phyloP scores from a whole-genome alignment of 2,113 vertebrate species.

The Thymallus thymallus region DNA sequence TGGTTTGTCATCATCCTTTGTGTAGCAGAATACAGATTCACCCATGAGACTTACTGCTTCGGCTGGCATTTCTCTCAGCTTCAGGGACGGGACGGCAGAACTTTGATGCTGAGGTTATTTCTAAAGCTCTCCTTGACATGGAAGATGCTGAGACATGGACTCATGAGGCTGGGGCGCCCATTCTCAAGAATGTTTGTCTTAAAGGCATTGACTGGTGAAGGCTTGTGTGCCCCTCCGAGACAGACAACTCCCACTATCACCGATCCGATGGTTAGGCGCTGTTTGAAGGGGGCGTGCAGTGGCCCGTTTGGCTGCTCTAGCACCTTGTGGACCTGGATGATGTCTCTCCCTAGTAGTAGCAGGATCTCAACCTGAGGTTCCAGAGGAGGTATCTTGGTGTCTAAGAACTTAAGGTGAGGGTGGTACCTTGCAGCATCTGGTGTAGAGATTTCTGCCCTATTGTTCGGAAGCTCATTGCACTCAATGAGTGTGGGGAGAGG shows the following conservation, averaged over 20 bases:
- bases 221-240: slow-evolving; percentile 1
- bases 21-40: background rate
- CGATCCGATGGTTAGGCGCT: slow-evolving; percentile 11
- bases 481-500: too few relatives aligned
- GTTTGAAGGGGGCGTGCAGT: background rate
- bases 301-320: too few relatives aligned
- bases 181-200: background rate
- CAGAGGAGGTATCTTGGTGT: background rate
- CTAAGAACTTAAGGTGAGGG: background rate
- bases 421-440: slow-evolving; percentile 4
- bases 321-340: slow-evolving; percentile 1
- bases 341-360: slow-evolving; percentile 2
- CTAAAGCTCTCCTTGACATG: background rate
- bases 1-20: slow-evolving; percentile 6
- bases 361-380: background rate
- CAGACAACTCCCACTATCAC: slow-evolving; percentile 14
- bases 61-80: background rate
- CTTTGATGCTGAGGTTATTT: background rate
- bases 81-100: background rate
- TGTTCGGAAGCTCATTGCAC: too few relatives aligned
- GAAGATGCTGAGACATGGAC: background rate
- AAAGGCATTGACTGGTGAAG: background rate
- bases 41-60: background rate
- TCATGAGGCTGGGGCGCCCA: background rate
- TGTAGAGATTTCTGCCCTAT: background rate